Evolutionary conservation across 2,797 vertebrate genomes (phyloP).

Genomic region (Perodicticus potto): DNA sequence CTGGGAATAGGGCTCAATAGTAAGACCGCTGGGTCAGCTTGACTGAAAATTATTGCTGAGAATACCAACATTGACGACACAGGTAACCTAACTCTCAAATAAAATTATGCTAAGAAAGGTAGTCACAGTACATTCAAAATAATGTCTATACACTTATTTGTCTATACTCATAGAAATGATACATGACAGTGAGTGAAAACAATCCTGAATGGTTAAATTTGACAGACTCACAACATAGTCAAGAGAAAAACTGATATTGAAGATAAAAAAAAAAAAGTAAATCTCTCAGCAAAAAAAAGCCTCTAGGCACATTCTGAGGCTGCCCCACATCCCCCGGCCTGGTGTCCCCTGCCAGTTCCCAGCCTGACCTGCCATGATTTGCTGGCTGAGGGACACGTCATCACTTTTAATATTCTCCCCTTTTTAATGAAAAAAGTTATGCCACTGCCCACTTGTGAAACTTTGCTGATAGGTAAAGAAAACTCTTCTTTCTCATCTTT

Average conservation of each 20-base stretch:
- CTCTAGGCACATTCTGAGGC: slow-evolving; percentile 72
- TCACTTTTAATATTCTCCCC: not conserved
- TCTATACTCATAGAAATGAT: too few relatives aligned
- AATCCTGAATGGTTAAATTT: too few relatives aligned
- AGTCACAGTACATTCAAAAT: too few relatives aligned
- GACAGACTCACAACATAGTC: too few relatives aligned
- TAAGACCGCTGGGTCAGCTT: too few relatives aligned
- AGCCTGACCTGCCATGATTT: not conserved
- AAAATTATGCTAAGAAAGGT: too few relatives aligned
- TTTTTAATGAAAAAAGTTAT: slow-evolving; percentile 15
- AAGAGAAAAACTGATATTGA: slow-evolving; percentile 31
- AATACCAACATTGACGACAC: too few relatives aligned
- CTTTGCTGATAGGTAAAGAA: not conserved
- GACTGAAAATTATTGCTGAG: too few relatives aligned
- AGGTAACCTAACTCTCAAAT: too few relatives aligned
- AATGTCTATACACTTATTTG: too few relatives aligned
- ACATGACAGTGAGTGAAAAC: too few relatives aligned
- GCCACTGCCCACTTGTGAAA: slow-evolving; percentile 1
- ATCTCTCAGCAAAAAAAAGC: slow-evolving; percentile 80
- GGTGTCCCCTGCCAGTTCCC: not conserved
- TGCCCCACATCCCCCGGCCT: not conserved
- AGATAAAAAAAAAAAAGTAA: slow-evolving; percentile 83
- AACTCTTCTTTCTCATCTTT: slow-evolving; percentile 32
- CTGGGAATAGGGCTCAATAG: not conserved
- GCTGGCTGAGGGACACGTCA: not conserved